Percentiles rank a stretch among this genome's conserved stretches.
These are phyloP conservation scores for Desmophyllum pertusum DNA, from an alignment of 92 coral and sea anemone genomes.

Conservation along the genomic window DNA sequence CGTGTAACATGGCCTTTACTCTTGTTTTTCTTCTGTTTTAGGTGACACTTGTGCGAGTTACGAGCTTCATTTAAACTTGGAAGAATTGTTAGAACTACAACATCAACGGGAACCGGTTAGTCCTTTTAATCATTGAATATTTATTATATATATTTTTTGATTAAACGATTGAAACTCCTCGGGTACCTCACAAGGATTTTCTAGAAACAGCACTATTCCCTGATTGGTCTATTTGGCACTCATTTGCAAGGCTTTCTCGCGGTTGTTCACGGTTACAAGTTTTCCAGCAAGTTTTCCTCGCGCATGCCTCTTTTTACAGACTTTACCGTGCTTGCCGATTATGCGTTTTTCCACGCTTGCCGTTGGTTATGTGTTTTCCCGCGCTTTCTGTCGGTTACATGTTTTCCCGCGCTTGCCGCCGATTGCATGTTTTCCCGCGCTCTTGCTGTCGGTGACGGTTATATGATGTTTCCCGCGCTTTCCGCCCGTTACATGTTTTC, in stretches of 20 bases:
- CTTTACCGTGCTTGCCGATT: too few species aligned
- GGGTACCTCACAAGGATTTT: background rate
- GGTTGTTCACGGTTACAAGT: background rate
- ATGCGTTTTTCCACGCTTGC: background rate
- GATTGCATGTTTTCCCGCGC: background rate
- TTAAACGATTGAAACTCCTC: background rate
- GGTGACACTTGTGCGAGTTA: conserved; percentile 65
- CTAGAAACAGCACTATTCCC: background rate
- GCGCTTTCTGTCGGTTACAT: background rate
- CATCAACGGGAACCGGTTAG: conserved; percentile 92
- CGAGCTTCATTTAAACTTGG: conserved; percentile 85
- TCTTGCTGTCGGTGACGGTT: too few species aligned
- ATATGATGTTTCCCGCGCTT: background rate
- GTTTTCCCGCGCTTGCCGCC: background rate
- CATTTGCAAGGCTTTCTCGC: background rate
- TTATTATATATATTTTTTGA: background rate
- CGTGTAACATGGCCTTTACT: background rate
- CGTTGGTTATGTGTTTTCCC: background rate
- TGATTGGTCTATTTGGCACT: background rate
- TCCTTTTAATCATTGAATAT: background rate
- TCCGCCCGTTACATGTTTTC: background rate
- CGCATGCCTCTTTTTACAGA: background rate
- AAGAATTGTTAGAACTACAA: conserved; percentile 90
- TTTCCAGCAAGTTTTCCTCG: background rate
- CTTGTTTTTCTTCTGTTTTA: background rate